These are phyloP conservation scores for Scomberomorus guttatus DNA, from an alignment of 2,797 vertebrate species.

Conservation along the genomic window DNA sequence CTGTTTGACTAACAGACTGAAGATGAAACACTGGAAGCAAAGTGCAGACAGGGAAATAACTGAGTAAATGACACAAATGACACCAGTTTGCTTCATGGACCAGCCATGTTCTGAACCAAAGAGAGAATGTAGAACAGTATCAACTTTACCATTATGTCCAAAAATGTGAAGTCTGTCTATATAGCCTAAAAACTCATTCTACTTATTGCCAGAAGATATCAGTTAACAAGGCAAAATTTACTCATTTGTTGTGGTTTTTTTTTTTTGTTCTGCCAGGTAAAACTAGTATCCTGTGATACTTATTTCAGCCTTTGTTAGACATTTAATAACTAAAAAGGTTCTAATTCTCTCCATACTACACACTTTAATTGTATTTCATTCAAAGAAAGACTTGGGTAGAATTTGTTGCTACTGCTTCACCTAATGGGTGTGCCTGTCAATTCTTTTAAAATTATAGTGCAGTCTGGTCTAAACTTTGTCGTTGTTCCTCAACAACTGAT, in stretches of 20 bases:
- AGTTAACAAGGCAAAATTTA: slow-evolving; percentile 2
- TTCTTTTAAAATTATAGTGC: slow-evolving; percentile 5
- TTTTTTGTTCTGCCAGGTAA: slow-evolving; percentile 27
- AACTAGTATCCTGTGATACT: slow-evolving; percentile 40
- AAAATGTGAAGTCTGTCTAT: neutral
- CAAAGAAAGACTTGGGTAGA: neutral
- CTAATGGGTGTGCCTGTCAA: slow-evolving; percentile 18
- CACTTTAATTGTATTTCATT: too few species aligned
- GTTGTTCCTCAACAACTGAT: slow-evolving; percentile 13
- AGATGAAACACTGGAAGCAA: neutral
- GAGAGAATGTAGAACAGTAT: neutral
- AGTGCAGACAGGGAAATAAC: neutral
- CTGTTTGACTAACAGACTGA: too few species aligned
- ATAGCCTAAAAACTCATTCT: neutral
- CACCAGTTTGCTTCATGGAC: neutral
- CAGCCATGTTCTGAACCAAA: neutral
- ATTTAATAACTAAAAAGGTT: slow-evolving; percentile 24
- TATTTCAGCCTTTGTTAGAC: slow-evolving; percentile 35
- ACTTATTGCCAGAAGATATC: slow-evolving; percentile 13
- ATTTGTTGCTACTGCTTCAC: slow-evolving; percentile 9
- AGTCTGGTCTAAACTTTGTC: slow-evolving; percentile 1
- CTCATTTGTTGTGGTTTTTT: neutral
- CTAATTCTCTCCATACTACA: slow-evolving; percentile 6
- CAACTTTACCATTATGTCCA: neutral
- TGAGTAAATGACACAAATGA: neutral